A percentile compares a stretch with the other conserved stretches of the same genome.
Conservation (phyloP, 2,113 vertebrate species). For the Jacana jacana region DNA sequence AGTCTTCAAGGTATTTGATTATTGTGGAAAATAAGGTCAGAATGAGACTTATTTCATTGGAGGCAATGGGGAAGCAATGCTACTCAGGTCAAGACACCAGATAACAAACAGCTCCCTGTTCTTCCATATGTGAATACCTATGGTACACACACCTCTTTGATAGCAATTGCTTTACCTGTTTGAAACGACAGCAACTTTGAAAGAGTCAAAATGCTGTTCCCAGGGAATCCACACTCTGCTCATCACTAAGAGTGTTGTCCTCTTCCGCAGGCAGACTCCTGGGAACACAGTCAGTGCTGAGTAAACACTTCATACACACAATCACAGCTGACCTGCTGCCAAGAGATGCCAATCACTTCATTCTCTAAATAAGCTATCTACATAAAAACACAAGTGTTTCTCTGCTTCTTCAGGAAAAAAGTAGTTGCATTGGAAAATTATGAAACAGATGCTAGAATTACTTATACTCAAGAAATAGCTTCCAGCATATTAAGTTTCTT, state of each 20-base stretch:
- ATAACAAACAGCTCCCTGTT: not conserved
- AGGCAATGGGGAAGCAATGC: not conserved
- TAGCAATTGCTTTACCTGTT: not conserved
- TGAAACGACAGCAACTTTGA: not conserved
- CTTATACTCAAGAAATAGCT: not conserved
- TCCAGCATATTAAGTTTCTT: not conserved
- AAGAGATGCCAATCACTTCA: not conserved
- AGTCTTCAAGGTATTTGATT: not conserved
- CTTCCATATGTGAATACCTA: not conserved
- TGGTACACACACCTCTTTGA: not conserved
- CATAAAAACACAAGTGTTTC: not conserved
- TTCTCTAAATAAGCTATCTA: not conserved
- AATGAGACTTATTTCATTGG: not conserved
- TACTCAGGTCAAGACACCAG: not conserved
- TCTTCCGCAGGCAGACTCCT: not conserved
- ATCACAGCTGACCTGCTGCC: not conserved
- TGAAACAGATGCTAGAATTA: not conserved
- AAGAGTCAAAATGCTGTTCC: not conserved
- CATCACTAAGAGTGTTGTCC: accelerated
- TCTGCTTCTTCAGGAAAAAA: not conserved
- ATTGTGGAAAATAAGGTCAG: not conserved
- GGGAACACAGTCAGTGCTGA: not conserved
- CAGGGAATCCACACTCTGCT: not conserved
- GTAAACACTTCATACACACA: not conserved
- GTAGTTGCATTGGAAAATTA: not conserved